Conservation (phyloP, 2,797 vertebrate genomes). For the Typhlichthys eigenmanni region DNA sequence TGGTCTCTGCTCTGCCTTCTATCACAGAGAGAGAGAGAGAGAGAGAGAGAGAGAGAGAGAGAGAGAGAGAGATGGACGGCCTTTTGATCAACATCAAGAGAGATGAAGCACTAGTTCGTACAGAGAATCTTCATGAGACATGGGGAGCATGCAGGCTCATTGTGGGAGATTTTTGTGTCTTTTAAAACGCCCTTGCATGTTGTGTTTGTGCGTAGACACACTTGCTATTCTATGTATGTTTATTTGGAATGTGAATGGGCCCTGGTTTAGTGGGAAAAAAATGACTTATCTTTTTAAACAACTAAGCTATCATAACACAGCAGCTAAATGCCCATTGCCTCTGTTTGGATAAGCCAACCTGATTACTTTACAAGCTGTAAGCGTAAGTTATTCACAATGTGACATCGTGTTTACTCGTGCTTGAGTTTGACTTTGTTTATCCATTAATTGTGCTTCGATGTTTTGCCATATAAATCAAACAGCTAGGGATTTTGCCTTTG, state of each 20-base stretch:
- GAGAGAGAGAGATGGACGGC: conserved; percentile 2
- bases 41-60: background rate
- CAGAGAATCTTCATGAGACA: background rate
- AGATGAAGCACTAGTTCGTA: background rate
- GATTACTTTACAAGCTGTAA: conserved; percentile 17
- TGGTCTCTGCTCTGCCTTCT: conserved; percentile 1
- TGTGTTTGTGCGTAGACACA: background rate
- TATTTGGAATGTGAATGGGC: no score
- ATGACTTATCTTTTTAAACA: no score
- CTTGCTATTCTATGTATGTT: background rate
- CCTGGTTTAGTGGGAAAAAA: no score
- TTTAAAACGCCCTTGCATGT: background rate
- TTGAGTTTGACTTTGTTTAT: conserved; percentile 19
- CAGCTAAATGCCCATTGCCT: conserved; percentile 23
- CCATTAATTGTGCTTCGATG: conserved; percentile 10
- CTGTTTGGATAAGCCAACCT: conserved; percentile 17
- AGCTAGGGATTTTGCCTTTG: conserved; percentile 17
- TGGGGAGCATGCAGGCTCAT: no score
- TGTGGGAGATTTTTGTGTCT: background rate
- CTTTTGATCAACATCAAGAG: background rate
- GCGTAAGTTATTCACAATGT: conserved; percentile 7
- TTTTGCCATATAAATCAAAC: conserved; percentile 6
- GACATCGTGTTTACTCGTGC: conserved; percentile 3
- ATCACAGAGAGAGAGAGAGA: background rate
- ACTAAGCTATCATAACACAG: conserved; percentile 13